Percentiles rank a stretch among this genome's conserved stretches.
These are phyloP conservation scores for Alcedo atthis DNA, from an alignment of 2,797 vertebrate species.

Conservation along the genomic window DNA sequence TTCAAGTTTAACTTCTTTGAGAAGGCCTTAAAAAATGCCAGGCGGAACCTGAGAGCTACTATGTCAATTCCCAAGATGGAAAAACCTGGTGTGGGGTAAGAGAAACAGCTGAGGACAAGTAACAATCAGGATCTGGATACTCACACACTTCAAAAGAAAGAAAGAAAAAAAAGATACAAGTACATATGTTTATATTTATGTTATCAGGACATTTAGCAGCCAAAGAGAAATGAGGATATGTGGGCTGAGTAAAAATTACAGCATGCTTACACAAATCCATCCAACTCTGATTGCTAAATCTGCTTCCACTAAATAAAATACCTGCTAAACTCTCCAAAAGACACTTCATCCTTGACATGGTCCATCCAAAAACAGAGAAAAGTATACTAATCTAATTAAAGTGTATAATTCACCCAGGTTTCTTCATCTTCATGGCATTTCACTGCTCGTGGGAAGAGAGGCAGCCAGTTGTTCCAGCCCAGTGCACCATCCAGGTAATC, in stretches of 20 bases:
- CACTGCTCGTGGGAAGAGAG: not conserved
- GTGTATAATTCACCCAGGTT: not conserved
- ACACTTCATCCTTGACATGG: not conserved
- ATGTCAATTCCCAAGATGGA: not conserved
- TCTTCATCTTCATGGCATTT: not conserved
- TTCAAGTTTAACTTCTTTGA: not conserved
- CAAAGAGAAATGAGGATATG: not conserved
- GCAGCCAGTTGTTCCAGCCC: not conserved
- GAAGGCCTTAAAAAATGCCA: not conserved
- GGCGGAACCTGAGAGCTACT: not conserved
- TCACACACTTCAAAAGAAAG: conserved; percentile 1
- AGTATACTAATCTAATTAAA: not conserved
- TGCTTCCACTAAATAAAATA: not conserved
- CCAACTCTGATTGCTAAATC: not conserved
- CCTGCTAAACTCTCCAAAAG: not conserved
- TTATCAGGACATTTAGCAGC: conserved; percentile 7
- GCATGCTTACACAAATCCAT: not conserved
- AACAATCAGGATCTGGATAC: not conserved
- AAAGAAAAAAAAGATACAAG: not conserved
- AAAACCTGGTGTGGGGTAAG: not conserved
- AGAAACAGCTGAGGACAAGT: not conserved
- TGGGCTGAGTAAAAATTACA: not conserved
- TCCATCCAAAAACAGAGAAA: not conserved
- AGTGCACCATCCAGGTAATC: not conserved
- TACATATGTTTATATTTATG: not conserved